Conservation (phyloP, 2,888 invertebrate genomes). For the Monoplex corrugatus region DNA sequence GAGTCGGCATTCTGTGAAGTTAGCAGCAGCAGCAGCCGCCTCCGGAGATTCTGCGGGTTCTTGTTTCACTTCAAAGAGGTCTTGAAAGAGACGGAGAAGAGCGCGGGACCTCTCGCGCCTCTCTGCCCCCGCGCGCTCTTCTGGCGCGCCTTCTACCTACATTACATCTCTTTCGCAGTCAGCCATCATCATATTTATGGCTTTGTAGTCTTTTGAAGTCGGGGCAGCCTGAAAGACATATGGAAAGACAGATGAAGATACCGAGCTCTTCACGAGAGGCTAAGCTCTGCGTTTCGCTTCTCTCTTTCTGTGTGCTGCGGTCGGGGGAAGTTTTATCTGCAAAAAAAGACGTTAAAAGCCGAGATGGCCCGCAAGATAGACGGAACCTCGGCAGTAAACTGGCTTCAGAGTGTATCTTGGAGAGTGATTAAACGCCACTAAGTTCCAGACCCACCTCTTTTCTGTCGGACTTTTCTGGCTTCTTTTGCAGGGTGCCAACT, state of each 20-base stretch:
- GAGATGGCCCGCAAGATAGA: conserved; percentile 41
- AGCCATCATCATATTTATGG: conserved; percentile 56
- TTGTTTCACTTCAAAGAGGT: conserved; percentile 58
- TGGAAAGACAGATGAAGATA: conserved; percentile 46
- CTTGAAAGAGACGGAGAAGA: conserved; percentile 49
- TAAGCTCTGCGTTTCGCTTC: conserved; percentile 23
- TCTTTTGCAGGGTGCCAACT: neutral
- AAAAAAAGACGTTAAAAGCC: conserved; percentile 43
- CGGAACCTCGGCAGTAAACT: neutral
- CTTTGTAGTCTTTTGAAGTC: conserved; percentile 52
- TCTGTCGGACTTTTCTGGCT: neutral
- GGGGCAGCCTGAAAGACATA: conserved; percentile 48
- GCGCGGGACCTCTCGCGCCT: conserved; percentile 24
- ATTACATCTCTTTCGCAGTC: conserved; percentile 52
- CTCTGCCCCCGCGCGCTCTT: neutral
- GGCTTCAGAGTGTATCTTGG: neutral
- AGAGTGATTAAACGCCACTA: neutral
- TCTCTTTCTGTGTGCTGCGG: neutral
- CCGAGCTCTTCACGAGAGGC: conserved; percentile 9
- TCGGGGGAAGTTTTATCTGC: conserved; percentile 27
- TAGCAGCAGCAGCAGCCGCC: conserved; percentile 48
- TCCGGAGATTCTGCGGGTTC: conserved; percentile 50
- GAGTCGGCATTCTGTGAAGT: conserved; percentile 57
- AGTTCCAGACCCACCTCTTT: neutral
- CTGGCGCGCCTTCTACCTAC: conserved; percentile 21